Conservation (phyloP, 2,888 invertebrate species). For the Dasypogon diadema region DNA sequence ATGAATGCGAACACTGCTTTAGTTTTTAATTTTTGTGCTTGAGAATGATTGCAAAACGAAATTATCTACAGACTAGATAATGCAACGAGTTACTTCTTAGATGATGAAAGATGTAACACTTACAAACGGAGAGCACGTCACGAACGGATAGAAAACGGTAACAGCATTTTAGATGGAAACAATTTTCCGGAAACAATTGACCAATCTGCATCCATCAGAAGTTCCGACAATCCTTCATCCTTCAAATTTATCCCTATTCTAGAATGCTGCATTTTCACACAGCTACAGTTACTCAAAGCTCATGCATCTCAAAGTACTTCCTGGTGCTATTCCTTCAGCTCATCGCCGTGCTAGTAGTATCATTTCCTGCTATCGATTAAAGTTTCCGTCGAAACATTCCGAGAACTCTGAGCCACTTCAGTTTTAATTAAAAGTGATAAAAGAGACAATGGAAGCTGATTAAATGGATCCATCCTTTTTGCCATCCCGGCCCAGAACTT, state of each 20-base stretch:
- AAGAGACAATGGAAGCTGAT: constrained; percentile 52
- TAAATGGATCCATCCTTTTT: constrained; percentile 40
- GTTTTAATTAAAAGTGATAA: constrained; percentile 53
- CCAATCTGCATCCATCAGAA: constrained; percentile 41
- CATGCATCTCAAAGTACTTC: not conserved
- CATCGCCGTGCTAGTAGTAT: not conserved
- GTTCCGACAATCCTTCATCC: not conserved
- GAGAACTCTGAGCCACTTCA: constrained; percentile 21
- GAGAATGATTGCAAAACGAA: too few species aligned
- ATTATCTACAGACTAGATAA: too few species aligned
- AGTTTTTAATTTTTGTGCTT: too few species aligned
- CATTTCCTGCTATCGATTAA: constrained; percentile 35
- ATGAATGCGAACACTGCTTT: too few species aligned
- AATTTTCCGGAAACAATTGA: constrained; percentile 21
- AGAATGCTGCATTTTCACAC: not conserved
- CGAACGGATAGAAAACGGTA: too few species aligned
- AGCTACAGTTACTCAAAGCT: not conserved
- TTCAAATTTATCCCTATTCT: not conserved
- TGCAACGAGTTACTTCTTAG: too few species aligned
- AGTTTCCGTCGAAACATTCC: constrained; percentile 22
- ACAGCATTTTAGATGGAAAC: not conserved
- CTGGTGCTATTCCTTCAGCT: not conserved
- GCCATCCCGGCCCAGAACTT: not conserved
- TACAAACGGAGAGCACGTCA: too few species aligned
- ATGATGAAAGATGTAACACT: too few species aligned